Evolutionary conservation across 2,888 invertebrate genomes (phyloP).

Genomic region (Anarsia innoxiella): DNA sequence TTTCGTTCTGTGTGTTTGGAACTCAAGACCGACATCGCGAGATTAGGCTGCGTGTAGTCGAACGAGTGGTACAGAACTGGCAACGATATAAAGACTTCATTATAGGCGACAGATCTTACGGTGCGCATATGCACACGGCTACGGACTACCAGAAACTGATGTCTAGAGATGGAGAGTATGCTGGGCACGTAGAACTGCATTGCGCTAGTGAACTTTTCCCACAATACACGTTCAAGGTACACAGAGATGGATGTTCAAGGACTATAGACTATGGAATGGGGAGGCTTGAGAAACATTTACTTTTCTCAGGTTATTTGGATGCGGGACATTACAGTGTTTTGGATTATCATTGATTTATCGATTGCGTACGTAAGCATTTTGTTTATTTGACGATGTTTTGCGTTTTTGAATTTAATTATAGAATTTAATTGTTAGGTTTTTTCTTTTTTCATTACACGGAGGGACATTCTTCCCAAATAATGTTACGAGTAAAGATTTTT

Average conservation of each 20-base stretch:
- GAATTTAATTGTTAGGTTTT: background rate
- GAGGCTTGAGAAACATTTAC: constrained; percentile 41
- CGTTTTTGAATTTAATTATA: too few species aligned
- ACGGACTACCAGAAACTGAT: constrained; percentile 46
- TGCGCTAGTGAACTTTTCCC: constrained; percentile 48
- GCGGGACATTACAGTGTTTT: constrained; percentile 64
- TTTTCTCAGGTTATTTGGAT: constrained; percentile 58
- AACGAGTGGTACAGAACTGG: constrained; percentile 53
- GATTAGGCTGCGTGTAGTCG: constrained; percentile 45
- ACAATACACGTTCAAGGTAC: constrained; percentile 55
- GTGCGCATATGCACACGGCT: constrained; percentile 30
- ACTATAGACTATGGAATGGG: constrained; percentile 59
- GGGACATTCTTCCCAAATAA: too few species aligned
- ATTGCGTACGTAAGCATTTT: background rate
- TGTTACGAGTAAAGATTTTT: too few species aligned
- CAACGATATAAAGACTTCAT: constrained; percentile 57
- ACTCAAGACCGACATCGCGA: constrained; percentile 57
- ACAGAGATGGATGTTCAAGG: constrained; percentile 38
- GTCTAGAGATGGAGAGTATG: constrained; percentile 57
- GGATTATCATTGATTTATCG: constrained; percentile 23
- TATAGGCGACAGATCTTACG: constrained; percentile 57
- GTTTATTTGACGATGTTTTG: background rate
- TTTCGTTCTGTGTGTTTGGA: constrained; percentile 50
- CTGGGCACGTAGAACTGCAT: constrained; percentile 60
- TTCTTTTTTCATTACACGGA: background rate